Evolutionary conservation across 1,140 invertebrate genomes (phyloP), one percentile per base, ranked within the genome.

Genomic region (Diuraphis noxia): DNA sequence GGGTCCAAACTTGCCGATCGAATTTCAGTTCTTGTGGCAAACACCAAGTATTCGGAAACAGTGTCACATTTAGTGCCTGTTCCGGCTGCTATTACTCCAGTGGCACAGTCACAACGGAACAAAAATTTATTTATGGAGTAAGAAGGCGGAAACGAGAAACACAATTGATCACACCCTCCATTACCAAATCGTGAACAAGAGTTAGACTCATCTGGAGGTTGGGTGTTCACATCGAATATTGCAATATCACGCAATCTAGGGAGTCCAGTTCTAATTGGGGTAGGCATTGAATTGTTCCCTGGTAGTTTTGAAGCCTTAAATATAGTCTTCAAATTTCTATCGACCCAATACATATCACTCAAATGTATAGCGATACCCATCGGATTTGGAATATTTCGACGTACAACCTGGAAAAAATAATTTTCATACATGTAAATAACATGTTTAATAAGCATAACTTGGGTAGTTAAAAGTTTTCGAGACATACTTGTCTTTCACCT

Each of bases 341-440:
- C 99, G 0, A 99, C 98, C 98, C 98, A 99, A 93, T 98, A 99
- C 1, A 99, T 96, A 92, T 97, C 96, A 40, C 95, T 95, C 79
- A 96, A 96, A 92, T 97, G 96, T 8, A 99, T 95, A 0, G 98
- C 97, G 36, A 99, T 96, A 85, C 98, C 98, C 96, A 98, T 98
- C 1, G 98, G 98, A 93, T 98, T 99, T 0, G 99, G 98, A 30
- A 99, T 94, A 93, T 99, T 98, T 1, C 96, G 95, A 38, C 98
- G 95, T 38, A 99, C 97, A 0, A 98, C 95, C 92, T 95, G 88
- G 92, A 92, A 92, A 91, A 77, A 88, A 52, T 40, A 92, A 6
- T 91, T 36, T 41, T 41, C 2, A 46, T n/a, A 38, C 6, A 1
- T 19, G 3, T 40, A 52, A 91, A 7, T 3, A 41, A 56, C 2